phyloP scores from a whole-genome alignment of 92 coral and sea anemone species.

The Epizoanthus illoricatus region DNA sequence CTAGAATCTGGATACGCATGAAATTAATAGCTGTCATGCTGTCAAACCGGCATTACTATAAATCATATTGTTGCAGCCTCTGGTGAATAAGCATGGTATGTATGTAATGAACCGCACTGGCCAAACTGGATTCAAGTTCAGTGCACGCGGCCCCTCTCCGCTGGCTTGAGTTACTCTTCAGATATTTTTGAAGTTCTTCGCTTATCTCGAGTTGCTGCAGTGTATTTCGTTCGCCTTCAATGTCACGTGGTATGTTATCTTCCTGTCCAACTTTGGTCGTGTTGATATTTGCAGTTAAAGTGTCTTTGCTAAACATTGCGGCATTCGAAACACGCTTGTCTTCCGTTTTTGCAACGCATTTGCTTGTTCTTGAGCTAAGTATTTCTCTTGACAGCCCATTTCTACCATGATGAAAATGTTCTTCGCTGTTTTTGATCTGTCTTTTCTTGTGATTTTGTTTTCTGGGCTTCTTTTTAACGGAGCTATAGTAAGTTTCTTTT shows the following conservation, averaged over 20 bases:
- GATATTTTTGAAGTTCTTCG: slow-evolving; percentile 47
- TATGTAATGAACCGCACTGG: slow-evolving; percentile 62
- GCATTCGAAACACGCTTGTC: background rate
- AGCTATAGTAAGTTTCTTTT: too few species aligned
- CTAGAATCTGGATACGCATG: too few species aligned
- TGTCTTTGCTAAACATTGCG: background rate
- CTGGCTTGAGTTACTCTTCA: slow-evolving; percentile 34
- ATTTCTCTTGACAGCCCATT: background rate
- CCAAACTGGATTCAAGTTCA: slow-evolving; percentile 61
- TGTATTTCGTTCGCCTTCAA: slow-evolving; percentile 28
- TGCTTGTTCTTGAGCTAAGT: background rate
- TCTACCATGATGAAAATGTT: background rate
- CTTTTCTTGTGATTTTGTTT: slow-evolving; percentile 1
- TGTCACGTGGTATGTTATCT: slow-evolving; percentile 1
- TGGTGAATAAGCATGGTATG: slow-evolving; percentile 76
- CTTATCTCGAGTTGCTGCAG: slow-evolving; percentile 50
- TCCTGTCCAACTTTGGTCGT: slow-evolving; percentile 20
- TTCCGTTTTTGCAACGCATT: background rate
- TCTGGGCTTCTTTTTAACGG: background rate
- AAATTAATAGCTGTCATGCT: too few species aligned
- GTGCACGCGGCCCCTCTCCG: slow-evolving; percentile 72
- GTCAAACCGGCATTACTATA: too few species aligned
- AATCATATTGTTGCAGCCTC: slow-evolving; percentile 71
- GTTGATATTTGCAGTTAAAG: background rate
- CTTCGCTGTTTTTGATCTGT: background rate